Percentiles rank a stretch among this genome's conserved stretches.
Evolutionary conservation across 2,888 invertebrate genomes (phyloP).

Genomic region (Pseudococcus viburni): DNA sequence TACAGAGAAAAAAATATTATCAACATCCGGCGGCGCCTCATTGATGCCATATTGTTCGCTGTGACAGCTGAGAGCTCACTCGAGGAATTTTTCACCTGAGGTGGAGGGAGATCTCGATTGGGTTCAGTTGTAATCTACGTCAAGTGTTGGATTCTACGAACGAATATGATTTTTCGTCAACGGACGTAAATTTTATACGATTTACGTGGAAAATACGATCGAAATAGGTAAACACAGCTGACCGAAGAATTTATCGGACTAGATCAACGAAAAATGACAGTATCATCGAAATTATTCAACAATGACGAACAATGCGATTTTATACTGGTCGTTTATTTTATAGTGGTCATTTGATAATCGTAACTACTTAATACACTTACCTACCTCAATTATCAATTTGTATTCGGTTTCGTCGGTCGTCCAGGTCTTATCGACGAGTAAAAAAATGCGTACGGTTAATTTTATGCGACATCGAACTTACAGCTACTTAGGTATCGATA

Average conservation of each 20-base stretch:
- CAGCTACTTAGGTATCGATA: background rate
- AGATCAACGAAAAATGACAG: background rate
- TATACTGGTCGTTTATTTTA: too few species aligned
- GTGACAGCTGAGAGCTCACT: background rate
- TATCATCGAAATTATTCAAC: constrained; percentile 6
- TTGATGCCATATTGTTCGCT: background rate
- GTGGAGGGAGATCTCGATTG: too few species aligned
- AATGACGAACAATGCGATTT: background rate
- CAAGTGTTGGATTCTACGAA: too few species aligned
- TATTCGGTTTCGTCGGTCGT: too few species aligned
- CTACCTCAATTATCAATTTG: constrained; percentile 12
- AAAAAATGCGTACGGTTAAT: background rate
- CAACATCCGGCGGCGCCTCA: constrained; percentile 41
- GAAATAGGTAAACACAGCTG: background rate
- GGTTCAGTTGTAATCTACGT: too few species aligned
- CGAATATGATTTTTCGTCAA: background rate
- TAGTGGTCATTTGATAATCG: background rate
- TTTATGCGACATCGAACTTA: background rate
- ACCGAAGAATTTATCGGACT: background rate
- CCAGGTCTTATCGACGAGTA: background rate
- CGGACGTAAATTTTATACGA: background rate
- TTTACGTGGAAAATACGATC: background rate
- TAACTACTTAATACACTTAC: background rate
- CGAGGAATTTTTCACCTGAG: background rate
- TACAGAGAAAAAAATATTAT: constrained; percentile 35